Evolutionary conservation across 2,888 invertebrate genomes (phyloP).

Genomic region (Limnephilus rhombicus): DNA sequence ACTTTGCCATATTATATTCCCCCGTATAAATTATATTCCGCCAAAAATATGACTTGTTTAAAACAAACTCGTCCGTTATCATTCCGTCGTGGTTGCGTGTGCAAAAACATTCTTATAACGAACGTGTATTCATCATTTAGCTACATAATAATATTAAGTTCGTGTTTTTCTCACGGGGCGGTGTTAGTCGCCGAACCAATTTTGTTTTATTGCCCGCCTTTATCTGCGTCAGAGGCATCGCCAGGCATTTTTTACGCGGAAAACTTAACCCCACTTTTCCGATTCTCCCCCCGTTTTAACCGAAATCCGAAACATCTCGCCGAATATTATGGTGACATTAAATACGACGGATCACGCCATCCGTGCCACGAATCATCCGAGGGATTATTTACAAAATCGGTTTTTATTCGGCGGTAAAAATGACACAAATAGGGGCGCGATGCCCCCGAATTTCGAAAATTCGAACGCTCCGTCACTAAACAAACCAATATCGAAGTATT

Average conservation of each 20-base stretch:
- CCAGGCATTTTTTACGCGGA: constrained; percentile 31
- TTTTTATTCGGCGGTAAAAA: constrained; percentile 33
- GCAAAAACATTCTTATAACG: background rate
- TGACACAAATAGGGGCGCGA: background rate
- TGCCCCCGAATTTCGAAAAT: background rate
- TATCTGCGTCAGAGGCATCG: constrained; percentile 40
- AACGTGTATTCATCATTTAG: constrained; percentile 8
- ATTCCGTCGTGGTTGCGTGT: background rate
- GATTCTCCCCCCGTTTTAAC: constrained; percentile 31
- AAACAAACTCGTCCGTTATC: background rate
- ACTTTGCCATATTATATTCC: no score
- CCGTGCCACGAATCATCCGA: constrained; percentile 29
- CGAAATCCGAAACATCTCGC: constrained; percentile 37
- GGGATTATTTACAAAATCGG: constrained; percentile 21
- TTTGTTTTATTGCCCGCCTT: constrained; percentile 53
- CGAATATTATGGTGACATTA: constrained; percentile 37
- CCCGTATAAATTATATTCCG: background rate
- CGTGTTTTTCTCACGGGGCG: constrained; percentile 18
- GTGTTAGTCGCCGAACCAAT: constrained; percentile 56
- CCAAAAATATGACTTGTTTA: background rate
- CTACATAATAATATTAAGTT: background rate
- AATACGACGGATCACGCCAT: constrained; percentile 38
- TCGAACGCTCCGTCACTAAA: background rate
- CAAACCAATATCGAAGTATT: background rate
- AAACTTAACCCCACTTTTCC: background rate